Conservation (phyloP, 2,113 vertebrate genomes). For the Pelvicachromis taeniatus region DNA sequence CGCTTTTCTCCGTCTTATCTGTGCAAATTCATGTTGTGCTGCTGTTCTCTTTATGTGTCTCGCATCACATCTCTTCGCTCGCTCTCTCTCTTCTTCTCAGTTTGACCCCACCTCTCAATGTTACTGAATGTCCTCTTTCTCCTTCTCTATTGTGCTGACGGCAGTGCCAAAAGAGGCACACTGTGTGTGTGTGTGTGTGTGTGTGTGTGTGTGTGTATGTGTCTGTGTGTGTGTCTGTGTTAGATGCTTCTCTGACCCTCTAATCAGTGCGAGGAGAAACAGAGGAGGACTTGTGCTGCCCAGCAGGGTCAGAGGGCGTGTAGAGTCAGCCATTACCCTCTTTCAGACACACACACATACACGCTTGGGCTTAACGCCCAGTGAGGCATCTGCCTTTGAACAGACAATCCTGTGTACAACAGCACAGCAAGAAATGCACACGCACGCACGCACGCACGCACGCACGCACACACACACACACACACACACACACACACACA, state of each 20-base stretch:
- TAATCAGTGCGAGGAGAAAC: conserved; percentile 80
- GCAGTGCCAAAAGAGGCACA: conserved; percentile 45
- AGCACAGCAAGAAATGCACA: conserved; percentile 26
- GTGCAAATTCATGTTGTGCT: conserved; percentile 44
- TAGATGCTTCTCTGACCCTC: conserved; percentile 72
- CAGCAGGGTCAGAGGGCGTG: conserved; percentile 74
- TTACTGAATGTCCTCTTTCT: conserved; percentile 51
- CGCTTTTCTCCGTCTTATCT: conserved; percentile 54
- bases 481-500: conserved; percentile 6
- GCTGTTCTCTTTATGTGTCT: conserved; percentile 37
- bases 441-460: too few relatives aligned
- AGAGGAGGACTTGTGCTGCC: conserved; percentile 79
- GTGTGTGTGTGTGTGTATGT: neutral
- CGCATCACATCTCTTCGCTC: conserved; percentile 8
- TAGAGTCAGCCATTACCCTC: conserved; percentile 73
- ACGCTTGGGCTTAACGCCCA: conserved; percentile 76
- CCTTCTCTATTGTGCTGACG: conserved; percentile 65
- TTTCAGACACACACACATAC: conserved; percentile 41
- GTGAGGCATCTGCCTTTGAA: conserved; percentile 73
- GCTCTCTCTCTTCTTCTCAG: conserved; percentile 14
- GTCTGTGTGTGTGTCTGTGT: conserved; percentile 21
- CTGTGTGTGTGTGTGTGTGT: conserved; percentile 20
- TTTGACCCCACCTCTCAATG: conserved; percentile 38
- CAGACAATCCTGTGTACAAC: conserved; percentile 54
- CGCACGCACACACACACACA: conserved; percentile 20